Base-by-base conservation (phyloP, 1,140 invertebrate species). In the Dreissena polymorpha region DNA sequence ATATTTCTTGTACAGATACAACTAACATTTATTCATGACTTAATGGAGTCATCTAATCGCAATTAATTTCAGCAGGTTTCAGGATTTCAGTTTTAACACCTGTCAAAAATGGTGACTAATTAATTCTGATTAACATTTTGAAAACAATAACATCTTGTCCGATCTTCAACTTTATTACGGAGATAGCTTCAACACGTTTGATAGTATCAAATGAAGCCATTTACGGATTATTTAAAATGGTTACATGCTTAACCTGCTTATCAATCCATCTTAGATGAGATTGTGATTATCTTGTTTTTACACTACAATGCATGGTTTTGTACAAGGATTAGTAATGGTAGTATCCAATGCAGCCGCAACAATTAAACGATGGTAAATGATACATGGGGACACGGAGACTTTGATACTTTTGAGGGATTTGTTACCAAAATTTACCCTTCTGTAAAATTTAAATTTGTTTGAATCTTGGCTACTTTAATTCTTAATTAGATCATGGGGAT, bases 81-180 rank as follows among this genome's bases (percentile, higher is more conserved):
- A n/a, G n/a, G n/a, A n/a, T n/a, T n/a, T n/a, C n/a, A n/a, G 55
- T 55, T 68, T 78, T 78, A 78, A 27, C 75, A 78, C 75, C 75
- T 78, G 75, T 64, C 29, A 25, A 68, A n/a, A 78, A 53, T 60
- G 55, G 69, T 78, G 75, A 78, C 75, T 78, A 78, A 78, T 78
- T 78, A 78, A 78, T 78, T 76, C 50, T 53, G 65, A 68, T 68
- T 51, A 68, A 12, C 53, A 53, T 68, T 2, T 3, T 8, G 10
- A 57, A 76, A 67, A 76, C 60, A 64, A 76, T 39, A 49, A 55
- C 5, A 13, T 13, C 10, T 74, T 60, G 53, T 64, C 57, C 49
- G 57, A 29, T 64, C 23, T 21, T 13, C 29, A 23, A 64, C 7
- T 74, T 74, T 63, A 74, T 27, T 49, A 21, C 63, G 29, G 10